These are phyloP conservation scores for Chaenogobius annularis DNA, from an alignment of 2,113 vertebrate genomes.

Conservation along the genomic window DNA sequence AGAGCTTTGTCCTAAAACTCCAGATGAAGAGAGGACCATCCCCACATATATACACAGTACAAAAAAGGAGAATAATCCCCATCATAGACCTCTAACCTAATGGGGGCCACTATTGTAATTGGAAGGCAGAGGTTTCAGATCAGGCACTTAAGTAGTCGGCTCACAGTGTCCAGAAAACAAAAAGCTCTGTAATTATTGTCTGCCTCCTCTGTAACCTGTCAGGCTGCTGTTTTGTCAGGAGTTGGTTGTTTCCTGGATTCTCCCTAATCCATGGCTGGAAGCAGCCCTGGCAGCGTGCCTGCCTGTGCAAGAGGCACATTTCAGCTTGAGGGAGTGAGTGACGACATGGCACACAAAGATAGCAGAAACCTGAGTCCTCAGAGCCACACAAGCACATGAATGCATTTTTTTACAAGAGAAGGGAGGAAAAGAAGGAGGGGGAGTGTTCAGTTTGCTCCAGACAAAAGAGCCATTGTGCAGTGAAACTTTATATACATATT, in stretches of 20 bases:
- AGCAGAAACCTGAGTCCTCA: slow-evolving; percentile 81
- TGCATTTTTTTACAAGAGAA: slow-evolving; percentile 80
- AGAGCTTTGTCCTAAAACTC: slow-evolving; percentile 44
- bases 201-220: slow-evolving; percentile 81
- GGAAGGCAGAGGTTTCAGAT: slow-evolving; percentile 84
- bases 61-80: slow-evolving; percentile 76
- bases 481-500: slow-evolving; percentile 88
- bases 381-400: slow-evolving; percentile 79
- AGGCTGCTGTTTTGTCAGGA: slow-evolving; percentile 77
- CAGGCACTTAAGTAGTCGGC: slow-evolving; percentile 83
- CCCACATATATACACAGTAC: slow-evolving; percentile 52
- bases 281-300: slow-evolving; percentile 74
- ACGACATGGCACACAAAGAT: slow-evolving; percentile 84
- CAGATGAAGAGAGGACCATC: slow-evolving; percentile 56
- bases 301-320: slow-evolving; percentile 78
- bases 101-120: slow-evolving; percentile 85
- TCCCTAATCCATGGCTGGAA: slow-evolving; percentile 80
- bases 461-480: slow-evolving; percentile 83
- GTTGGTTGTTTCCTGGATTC: slow-evolving; percentile 77
- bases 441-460: slow-evolving; percentile 77
- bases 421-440: slow-evolving; percentile 73
- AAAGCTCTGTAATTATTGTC: slow-evolving; percentile 85
- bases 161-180: slow-evolving; percentile 83
- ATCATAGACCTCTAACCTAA: slow-evolving; percentile 80
- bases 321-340: slow-evolving; percentile 76